Evolutionary conservation across 2,797 vertebrate species (phyloP).

Genomic region (Lacerta bilineata): DNA sequence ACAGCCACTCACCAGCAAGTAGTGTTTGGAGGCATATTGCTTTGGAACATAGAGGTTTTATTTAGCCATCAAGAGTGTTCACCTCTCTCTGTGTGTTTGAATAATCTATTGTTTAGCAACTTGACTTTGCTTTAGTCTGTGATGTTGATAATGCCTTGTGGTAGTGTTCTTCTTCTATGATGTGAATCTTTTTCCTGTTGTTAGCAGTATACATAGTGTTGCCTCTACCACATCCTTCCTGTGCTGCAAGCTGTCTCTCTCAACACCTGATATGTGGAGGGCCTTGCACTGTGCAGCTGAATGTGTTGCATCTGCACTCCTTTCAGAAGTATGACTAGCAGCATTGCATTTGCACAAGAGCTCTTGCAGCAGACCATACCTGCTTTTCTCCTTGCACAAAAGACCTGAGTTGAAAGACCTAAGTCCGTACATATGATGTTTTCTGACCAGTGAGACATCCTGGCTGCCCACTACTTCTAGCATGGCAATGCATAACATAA

Average conservation of each 20-base stretch:
- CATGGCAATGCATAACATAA: not conserved
- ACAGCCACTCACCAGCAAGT: not conserved
- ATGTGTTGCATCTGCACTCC: not conserved
- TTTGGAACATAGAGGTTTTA: not conserved
- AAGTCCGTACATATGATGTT: not conserved
- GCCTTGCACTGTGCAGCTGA: not conserved
- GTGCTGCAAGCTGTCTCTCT: not conserved
- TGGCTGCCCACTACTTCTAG: not conserved
- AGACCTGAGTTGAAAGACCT: not conserved
- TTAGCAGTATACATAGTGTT: not conserved
- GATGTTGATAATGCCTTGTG: not conserved
- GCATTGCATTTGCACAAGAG: no score
- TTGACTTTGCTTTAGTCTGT: not conserved
- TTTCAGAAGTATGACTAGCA: not conserved
- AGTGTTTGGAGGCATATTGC: not conserved
- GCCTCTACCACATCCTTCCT: not conserved
- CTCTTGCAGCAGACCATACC: no score
- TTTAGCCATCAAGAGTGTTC: not conserved
- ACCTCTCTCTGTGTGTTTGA: not conserved
- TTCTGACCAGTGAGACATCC: not conserved
- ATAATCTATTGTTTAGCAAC: not conserved
- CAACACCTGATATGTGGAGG: not conserved
- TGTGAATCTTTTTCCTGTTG: not conserved
- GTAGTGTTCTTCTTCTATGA: not conserved
- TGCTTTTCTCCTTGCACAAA: not conserved